Evolutionary conservation across 2,113 vertebrate genomes (phyloP), one percentile per base, ranked within the genome.

Genomic region (Pteruthius melanotis): DNA sequence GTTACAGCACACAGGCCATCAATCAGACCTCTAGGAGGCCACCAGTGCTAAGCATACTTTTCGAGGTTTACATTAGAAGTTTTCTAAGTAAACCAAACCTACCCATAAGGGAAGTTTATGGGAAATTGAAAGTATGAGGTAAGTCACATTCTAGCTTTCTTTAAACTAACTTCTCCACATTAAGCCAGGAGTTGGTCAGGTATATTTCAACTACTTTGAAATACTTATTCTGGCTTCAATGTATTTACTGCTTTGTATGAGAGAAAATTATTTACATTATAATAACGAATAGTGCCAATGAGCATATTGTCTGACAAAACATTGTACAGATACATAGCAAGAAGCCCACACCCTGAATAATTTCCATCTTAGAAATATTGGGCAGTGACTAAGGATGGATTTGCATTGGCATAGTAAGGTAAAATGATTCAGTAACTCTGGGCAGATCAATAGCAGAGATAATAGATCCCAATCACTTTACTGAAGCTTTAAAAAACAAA

Each of bases 1-100:
- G 33, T 61, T 45, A 87, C 11, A 81, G 52, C 39, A 71, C 4
- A 69, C 0, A 82, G 17, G 37, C 24, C 27, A 71, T 31, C 30
- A 63, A 17, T 44, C 47, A 68, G 56, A 71, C 7, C 11, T 37
- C 23, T 28, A 24, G 18, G 22, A 53, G 23, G 8, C 37, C 54
- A 74, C 28, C 9, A 72, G 30, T 40, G 52, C 18, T 37, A 60
- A 65, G n/a, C 8, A 22, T 19, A 24, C 6, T 56, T 94, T 90
- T 52, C 49, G 31, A 82, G n/a, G 12, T 40, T 76, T 60, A 71
- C 2, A 7, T 28, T 79, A 70, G 64, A 31, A 16, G 9, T 44
- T 71, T 87, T 78, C 44, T 71, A 87, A 91, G 87, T 44, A 78
- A 91, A 84, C 6, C 39, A 84, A 60, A 60, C 30, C 24, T 40